Percentiles rank a stretch among this genome's conserved stretches.
Conservation (phyloP, 1,140 invertebrate species). For the Propsilocerus akamusi region DNA sequence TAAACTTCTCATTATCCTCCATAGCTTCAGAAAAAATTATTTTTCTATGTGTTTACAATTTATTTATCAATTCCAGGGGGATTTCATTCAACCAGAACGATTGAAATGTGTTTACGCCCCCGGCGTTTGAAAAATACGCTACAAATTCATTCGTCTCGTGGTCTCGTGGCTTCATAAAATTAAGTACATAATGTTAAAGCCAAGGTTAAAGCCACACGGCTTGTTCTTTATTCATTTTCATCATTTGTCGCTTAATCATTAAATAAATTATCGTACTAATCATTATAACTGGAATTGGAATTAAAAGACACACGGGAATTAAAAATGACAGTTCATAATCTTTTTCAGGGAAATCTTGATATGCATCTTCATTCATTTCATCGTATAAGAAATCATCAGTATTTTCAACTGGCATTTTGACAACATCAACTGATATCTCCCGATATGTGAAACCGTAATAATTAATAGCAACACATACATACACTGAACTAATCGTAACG, state of each 20-base stretch:
- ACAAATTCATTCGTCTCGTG: no score
- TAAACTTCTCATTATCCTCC: no score
- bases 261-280: neutral
- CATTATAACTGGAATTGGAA: neutral
- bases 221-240: neutral
- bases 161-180: no score
- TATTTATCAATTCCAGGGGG: no score
- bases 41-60: no score
- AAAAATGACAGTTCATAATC: neutral
- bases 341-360: neutral
- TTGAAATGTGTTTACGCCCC: no score
- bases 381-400: neutral
- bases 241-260: neutral
- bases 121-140: no score
- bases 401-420: neutral
- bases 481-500: neutral
- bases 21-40: no score
- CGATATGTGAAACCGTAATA: neutral
- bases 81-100: no score
- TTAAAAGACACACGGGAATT: neutral
- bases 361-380: neutral
- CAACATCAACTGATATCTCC: neutral
- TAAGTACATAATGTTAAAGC: no score
- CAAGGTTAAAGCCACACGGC: no score
- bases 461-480: neutral